Evolutionary conservation across 64 coral and sea anemone species (phyloP), one percentile per base, ranked within the genome.

Genomic region (Montipora cactus): DNA sequence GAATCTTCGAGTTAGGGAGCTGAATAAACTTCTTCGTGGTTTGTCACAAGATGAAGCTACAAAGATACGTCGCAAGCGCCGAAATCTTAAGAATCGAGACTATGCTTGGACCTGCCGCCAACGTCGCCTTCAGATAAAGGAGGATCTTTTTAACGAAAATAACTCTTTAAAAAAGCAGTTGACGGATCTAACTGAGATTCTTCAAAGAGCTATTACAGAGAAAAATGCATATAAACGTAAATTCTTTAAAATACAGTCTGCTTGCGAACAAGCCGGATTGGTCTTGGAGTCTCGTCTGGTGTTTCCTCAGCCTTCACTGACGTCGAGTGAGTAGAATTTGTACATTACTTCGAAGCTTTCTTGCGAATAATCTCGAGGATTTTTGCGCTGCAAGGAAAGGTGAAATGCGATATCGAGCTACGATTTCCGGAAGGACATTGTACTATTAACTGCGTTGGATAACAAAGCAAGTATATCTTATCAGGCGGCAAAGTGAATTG

Each of bases 11-110:
- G 80, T 90, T 49, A 75, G 68, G 72, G 73, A 90, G 15, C 71
- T 95, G 23, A 95, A 95, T 28, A 95, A 84, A 44, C 47, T 69
- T 15, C 66, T 95, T 81, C 81, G 53, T 3, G 80, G 73, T 16
- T 77, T 84, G 76, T 71, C 88, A 13, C 75, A 76, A 67, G 88
- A 95, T 3, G 88, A 95, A 53, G 88, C 80, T 95, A 55, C 47
- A 78, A 62, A 72, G 23, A 90, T 95, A 90, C 67, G 93, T 16
- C 89, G 83, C 45, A 90, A 53, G 25, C 81, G 93, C 5, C 81
- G 93, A 76, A 85, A 89, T 59, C 68, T 95, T 2, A 95, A 95
- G 23, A 95, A 95, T 21, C 93, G 93, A 28, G 93, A 85, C 12
- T 95, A 95, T 44, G 81, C 88, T 48, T 83, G 69, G 55, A 90